A percentile compares a stretch with the other conserved stretches of the same genome.
Conservation (phyloP, 2,797 vertebrate genomes). For the Picus viridis region DNA sequence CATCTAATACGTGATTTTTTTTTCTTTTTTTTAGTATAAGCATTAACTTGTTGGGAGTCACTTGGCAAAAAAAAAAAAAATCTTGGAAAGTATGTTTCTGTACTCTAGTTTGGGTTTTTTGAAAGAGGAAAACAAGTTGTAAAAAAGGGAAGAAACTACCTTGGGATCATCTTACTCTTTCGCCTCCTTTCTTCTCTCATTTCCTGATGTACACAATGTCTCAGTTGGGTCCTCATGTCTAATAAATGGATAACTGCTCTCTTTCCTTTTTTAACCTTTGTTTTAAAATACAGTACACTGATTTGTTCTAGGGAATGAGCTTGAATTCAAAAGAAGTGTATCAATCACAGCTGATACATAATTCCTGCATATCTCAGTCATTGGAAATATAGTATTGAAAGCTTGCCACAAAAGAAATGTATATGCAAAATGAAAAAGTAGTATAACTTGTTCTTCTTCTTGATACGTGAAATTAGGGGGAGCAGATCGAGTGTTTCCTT, state of each 20-base stretch:
- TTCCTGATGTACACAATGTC: not conserved
- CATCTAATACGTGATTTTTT: not conserved
- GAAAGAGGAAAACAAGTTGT: not conserved
- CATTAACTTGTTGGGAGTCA: not conserved
- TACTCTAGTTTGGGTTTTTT: not conserved
- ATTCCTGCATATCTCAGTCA: not conserved
- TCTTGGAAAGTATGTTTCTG: not conserved
- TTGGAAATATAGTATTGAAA: not conserved
- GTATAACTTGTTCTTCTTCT: not conserved
- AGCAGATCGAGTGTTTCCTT: not conserved
- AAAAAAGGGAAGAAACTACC: not conserved
- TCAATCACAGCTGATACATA: not conserved
- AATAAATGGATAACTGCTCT: not conserved
- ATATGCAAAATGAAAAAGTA: not conserved
- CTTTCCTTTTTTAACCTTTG: fast-evolving
- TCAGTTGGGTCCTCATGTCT: not conserved
- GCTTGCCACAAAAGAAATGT: not conserved
- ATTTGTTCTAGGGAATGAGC: not conserved
- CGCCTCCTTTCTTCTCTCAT: not conserved
- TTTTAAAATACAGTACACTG: not conserved
- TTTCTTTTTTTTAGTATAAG: not conserved
- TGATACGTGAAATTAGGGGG: not conserved
- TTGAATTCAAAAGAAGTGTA: not conserved
- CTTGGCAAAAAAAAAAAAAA: not conserved
- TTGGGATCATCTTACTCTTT: not conserved